Evolutionary conservation across 2,888 invertebrate species (phyloP), one percentile per base, ranked within the genome.

Genomic region (Salpingus planirostris): DNA sequence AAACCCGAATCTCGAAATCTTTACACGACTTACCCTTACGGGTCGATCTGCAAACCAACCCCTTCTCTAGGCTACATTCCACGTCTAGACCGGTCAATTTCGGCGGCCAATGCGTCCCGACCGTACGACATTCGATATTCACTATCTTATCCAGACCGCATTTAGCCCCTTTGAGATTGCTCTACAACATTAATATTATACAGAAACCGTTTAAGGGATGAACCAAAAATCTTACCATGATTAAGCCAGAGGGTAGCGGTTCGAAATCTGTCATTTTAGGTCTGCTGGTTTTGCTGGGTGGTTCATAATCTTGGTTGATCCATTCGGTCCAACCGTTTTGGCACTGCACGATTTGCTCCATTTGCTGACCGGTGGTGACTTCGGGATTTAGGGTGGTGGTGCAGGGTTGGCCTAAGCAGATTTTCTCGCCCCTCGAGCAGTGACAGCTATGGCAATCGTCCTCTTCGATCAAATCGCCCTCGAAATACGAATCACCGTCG

Each of bases 1-100:
- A 68, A 2, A 88, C 80, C 15, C 83, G 71, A 27, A 90, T 78
- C 64, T 91, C 89, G 55, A 89, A 90, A 66, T 91, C 89, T 2
- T 77, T 72, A 48, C 91, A 91, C 2, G 62, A 50, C 28, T 44
- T 38, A 3, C 48, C 46, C 33, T 52, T 52, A 10, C 33, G 41
- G 13, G 52, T 44, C 2, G 65, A 63, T 31, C 60, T 64, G 54
- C 90, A 90, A 3, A 76, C 61, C 0, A 90, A 66, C 0, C 90
- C 90, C 8, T 69, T 68, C 44, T 82, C 76, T 34, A 86, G 56
- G 44, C 78, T 79, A 56, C 91, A 91, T 46, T 79, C 78, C 0
- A 80, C 83, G 52, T 83, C 74, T 31, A 86, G 72, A 1, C 80
- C 80, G 6, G 82, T 80, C 31, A 78, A 73, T 47, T 81, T 82